Conservation (phyloP, 2,113 vertebrate species). For the Pseudorectes ferrugineus region DNA sequence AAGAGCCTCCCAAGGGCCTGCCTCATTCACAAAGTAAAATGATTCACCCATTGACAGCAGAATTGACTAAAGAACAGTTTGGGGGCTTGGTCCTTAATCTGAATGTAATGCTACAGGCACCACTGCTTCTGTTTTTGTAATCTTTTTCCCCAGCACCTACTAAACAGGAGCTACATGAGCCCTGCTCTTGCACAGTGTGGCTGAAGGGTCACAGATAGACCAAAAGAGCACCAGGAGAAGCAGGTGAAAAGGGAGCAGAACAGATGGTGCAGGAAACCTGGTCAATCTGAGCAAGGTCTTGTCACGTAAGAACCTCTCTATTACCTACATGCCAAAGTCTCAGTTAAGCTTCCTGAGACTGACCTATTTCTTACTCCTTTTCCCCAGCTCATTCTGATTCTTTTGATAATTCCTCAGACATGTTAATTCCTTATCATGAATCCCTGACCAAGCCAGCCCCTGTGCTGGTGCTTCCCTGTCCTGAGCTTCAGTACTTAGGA, state of each 20-base stretch:
- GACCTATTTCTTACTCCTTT: neutral
- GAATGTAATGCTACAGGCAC: neutral
- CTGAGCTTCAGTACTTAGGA: neutral
- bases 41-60: neutral
- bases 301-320: neutral
- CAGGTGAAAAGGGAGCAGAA: neutral
- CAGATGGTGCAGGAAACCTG: neutral
- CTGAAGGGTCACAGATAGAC: neutral
- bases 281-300: neutral
- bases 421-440: neutral
- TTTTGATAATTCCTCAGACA: neutral
- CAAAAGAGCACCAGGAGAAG: neutral
- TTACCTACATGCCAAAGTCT: neutral
- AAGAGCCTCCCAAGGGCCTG: neutral
- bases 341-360: neutral
- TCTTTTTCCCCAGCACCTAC: neutral
- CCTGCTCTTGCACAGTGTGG: neutral
- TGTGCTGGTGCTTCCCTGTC: neutral
- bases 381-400: neutral
- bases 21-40: neutral
- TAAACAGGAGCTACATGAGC: accelerated
- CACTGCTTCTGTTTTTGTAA: neutral
- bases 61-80: neutral
- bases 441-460: neutral
- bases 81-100: neutral